phyloP scores from a whole-genome alignment of 2,797 vertebrate species.

The Scolopax rusticola region DNA sequence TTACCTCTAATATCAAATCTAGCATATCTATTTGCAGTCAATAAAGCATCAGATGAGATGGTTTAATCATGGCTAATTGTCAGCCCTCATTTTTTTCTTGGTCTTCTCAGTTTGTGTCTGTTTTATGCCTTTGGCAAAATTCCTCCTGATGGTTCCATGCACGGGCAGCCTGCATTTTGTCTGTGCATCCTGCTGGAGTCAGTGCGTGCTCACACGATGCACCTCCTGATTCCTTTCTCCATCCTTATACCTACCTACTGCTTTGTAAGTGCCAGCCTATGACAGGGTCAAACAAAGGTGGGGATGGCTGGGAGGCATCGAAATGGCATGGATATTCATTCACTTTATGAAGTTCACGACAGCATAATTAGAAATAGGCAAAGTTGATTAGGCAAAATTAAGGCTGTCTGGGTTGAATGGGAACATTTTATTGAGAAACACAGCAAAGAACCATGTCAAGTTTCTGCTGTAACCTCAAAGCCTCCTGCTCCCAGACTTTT shows the following conservation, averaged over 20 bases:
- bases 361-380: not conserved
- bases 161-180: not conserved
- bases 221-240: not conserved
- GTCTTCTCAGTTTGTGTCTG: not conserved
- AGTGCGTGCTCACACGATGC: accelerated
- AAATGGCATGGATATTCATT: not conserved
- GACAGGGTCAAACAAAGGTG: not conserved
- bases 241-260: not conserved
- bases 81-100: not conserved
- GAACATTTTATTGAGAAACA: not conserved
- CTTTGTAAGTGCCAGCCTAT: not conserved
- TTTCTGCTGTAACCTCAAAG: not conserved
- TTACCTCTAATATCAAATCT: not conserved
- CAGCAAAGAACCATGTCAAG: not conserved
- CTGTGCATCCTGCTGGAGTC: not conserved
- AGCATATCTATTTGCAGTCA: not conserved
- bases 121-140: not conserved
- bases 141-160: not conserved
- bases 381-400: not conserved
- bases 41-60: not conserved
- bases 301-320: accelerated
- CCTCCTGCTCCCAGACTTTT: not conserved
- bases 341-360: not conserved
- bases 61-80: not conserved
- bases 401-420: not conserved